Evolutionary conservation across 1,140 invertebrate species (phyloP).

Genomic region (Colletes latitarsis): DNA sequence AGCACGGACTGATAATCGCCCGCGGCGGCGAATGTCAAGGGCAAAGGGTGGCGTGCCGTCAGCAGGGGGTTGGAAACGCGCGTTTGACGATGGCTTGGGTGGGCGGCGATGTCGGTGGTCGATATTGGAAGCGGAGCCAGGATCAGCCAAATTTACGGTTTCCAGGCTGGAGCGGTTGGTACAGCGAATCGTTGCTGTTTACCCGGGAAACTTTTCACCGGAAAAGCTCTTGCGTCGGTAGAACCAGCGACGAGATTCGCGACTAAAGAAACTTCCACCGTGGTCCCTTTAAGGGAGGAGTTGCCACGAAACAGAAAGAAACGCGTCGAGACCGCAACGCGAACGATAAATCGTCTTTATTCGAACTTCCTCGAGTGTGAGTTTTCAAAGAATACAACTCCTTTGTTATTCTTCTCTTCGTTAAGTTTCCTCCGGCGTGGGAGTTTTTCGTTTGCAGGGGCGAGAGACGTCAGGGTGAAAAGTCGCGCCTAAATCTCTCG

Average conservation of each 20-base stretch:
- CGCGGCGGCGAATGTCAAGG: constrained; percentile 67
- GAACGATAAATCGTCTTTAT: constrained; percentile 11
- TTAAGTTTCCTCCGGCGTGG: not conserved
- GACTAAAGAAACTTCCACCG: not conserved
- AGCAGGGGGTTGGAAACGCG: constrained; percentile 16
- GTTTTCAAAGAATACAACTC: not conserved
- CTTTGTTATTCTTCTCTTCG: not conserved
- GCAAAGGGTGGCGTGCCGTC: constrained; percentile 52
- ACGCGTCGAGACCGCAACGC: not conserved
- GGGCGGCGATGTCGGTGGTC: constrained; percentile 37
- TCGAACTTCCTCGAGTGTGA: not conserved
- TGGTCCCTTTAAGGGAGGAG: too few species aligned
- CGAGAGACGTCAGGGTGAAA: not conserved
- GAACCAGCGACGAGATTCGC: not conserved
- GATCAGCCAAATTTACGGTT: constrained; percentile 58
- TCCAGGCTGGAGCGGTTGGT: constrained; percentile 9
- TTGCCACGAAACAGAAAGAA: not conserved
- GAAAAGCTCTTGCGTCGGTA: not conserved
- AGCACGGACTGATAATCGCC: constrained; percentile 45
- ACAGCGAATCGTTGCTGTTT: not conserved
- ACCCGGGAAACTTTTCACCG: not conserved
- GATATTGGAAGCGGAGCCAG: constrained; percentile 56
- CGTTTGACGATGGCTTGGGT: constrained; percentile 1
- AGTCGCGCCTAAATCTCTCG: constrained; percentile 35
- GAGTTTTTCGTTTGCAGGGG: not conserved